These are phyloP conservation scores for Drosophila teissieri DNA, from an alignment of 1,140 invertebrate genomes.

Conservation along the genomic window DNA sequence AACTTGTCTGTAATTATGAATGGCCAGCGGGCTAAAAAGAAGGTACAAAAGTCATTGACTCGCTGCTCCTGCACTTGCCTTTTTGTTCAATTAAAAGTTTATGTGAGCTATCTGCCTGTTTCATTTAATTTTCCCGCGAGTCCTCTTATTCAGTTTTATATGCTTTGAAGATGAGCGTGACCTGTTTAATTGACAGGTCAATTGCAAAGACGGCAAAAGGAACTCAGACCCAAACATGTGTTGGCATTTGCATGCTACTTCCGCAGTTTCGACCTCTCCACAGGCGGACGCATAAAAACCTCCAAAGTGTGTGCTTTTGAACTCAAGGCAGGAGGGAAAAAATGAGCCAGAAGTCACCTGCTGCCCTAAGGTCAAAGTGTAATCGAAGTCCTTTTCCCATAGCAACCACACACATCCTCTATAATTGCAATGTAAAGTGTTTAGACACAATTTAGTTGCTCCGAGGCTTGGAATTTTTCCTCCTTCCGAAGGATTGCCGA, in stretches of 20 bases:
- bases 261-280: slow-evolving; percentile 1
- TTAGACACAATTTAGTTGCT: slow-evolving; percentile 64
- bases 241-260: slow-evolving; percentile 6
- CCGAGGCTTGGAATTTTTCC: slow-evolving; percentile 12
- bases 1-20: slow-evolving; percentile 74
- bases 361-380: slow-evolving; percentile 16
- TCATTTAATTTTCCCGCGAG: slow-evolving; percentile 58
- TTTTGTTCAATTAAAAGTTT: slow-evolving; percentile 78
- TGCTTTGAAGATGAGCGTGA: slow-evolving; percentile 27
- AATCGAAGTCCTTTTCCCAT: neutral
- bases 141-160: slow-evolving; percentile 52
- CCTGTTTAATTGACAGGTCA: slow-evolving; percentile 30
- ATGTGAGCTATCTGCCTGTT: slow-evolving; percentile 63
- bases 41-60: slow-evolving; percentile 74
- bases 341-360: slow-evolving; percentile 20
- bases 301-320: slow-evolving; percentile 10
- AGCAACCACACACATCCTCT: slow-evolving; percentile 12
- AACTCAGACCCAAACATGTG: neutral
- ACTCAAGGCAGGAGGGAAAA: neutral
- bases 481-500: slow-evolving; percentile 42
- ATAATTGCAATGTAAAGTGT: slow-evolving; percentile 74
- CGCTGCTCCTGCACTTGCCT: slow-evolving; percentile 1
- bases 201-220: slow-evolving; percentile 5
- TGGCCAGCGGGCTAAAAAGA: slow-evolving; percentile 69
- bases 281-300: slow-evolving; percentile 36